Base-by-base conservation (phyloP, 2,888 invertebrate genomes). In the Xestia ashworthii region DNA sequence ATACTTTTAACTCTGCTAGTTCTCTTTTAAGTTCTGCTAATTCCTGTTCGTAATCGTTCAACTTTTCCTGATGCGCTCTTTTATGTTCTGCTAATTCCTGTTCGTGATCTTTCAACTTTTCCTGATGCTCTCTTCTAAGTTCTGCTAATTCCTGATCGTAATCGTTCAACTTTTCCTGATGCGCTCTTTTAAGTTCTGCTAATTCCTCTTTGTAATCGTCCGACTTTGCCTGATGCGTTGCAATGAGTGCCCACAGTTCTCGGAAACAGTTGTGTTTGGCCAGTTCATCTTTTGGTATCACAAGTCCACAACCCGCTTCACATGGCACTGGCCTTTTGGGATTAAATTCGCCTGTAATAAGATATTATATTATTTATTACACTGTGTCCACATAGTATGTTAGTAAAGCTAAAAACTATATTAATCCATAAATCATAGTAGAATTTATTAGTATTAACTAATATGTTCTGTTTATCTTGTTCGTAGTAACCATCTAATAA, bases 261-360 rank as follows among this genome's bases (percentile, higher is more conserved):
- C 98, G 97, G 25, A 99, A 98, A 94, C 99, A 99, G 93, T 99
- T 99, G 94, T 99, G 99, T 89, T 99, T 98, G 92, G 98, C 98
- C 0, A 99, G 94, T 95, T 99, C 99, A 95, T 99, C 99, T 96
- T 99, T 99, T 16, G 99, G 99, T 91, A 99, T 98, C 74, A 99
- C 98, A 69, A 99, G 97, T 41, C 99, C 99, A 92, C 99, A 99
- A 38, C 99, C 99, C 87, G 98, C 98, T 91, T 99, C 99, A 94
- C 99, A 99, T 60, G 98, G 98, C 91, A 99, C 97, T 25, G 99
- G 99, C 91, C 99, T 97, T 95, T 99, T 99, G 0, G 99, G 99
- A 95, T 99, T 99, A 93, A 90, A 96, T 93, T 97, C 96, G 90
- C 96, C 96, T 96, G 87, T 5, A 80, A 89, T 66, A 78, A 74